Conservation (phyloP, 1,140 invertebrate genomes). For the Danaus plexippus region DNA sequence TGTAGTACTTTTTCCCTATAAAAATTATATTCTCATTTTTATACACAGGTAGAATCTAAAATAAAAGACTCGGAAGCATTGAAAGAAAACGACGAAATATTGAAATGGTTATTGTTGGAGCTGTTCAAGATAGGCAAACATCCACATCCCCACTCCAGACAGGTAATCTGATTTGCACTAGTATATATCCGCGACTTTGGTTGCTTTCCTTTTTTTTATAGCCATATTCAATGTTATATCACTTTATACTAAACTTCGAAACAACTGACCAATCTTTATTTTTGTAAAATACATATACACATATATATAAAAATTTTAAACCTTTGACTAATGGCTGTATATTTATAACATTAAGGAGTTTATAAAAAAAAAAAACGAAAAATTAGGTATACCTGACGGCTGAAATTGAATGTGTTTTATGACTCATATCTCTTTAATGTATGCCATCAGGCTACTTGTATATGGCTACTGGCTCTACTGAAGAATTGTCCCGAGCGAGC, state of each 20-base stretch:
- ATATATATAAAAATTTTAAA: too few relatives aligned
- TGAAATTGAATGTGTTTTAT: too few relatives aligned
- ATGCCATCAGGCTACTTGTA: constrained; percentile 77
- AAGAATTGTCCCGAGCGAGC: constrained; percentile 83
- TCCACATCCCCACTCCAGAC: constrained; percentile 88
- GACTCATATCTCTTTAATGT: too few relatives aligned
- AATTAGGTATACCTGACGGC: too few relatives aligned
- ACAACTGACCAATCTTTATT: too few relatives aligned
- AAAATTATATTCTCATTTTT: constrained; percentile 7
- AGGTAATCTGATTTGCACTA: constrained; percentile 65
- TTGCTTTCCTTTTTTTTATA: constrained; percentile 2
- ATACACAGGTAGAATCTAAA: constrained; percentile 37
- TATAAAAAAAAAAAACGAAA: too few relatives aligned
- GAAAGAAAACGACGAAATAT: constrained; percentile 72
- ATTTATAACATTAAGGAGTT: too few relatives aligned
- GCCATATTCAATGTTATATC: neutral
- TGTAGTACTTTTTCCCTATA: too few relatives aligned
- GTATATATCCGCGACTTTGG: neutral
- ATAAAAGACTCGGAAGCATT: constrained; percentile 55
- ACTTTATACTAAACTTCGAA: too few relatives aligned
- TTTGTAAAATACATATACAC: too few relatives aligned
- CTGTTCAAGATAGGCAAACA: constrained; percentile 79
- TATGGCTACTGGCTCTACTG: constrained; percentile 88
- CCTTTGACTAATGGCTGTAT: too few relatives aligned
- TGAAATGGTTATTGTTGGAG: constrained; percentile 79